Conservation (phyloP, 2,797 vertebrate species). For the Alectoris magna region DNA sequence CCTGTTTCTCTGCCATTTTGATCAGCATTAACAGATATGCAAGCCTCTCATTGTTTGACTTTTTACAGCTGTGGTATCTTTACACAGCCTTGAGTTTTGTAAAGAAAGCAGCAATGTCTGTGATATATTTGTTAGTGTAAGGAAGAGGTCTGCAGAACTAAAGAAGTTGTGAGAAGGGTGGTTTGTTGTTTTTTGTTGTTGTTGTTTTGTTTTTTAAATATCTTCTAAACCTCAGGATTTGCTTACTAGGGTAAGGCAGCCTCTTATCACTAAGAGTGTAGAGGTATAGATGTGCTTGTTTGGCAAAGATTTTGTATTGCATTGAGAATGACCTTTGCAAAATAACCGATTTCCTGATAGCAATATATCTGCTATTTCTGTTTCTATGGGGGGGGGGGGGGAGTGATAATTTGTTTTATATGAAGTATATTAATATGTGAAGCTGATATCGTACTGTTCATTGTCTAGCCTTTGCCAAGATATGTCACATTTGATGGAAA, state of each 20-base stretch:
- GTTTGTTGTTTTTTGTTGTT: too few species aligned
- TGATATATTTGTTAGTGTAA: neutral
- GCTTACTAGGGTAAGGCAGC: neutral
- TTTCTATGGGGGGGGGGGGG: neutral
- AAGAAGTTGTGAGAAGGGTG: neutral
- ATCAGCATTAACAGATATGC: neutral
- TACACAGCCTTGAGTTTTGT: neutral
- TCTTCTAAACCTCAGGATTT: neutral
- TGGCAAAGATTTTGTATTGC: fast-evolving
- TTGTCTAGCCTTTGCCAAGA: neutral
- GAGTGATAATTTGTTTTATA: neutral
- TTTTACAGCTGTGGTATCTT: neutral
- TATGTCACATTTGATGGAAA: neutral
- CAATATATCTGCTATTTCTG: neutral
- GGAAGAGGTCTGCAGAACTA: neutral
- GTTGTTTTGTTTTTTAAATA: neutral
- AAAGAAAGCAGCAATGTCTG: neutral
- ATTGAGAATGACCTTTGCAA: neutral
- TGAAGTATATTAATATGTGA: neutral
- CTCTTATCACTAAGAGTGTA: neutral
- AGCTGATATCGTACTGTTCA: neutral
- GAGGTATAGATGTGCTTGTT: neutral
- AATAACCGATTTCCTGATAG: neutral
- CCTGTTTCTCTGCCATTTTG: neutral
- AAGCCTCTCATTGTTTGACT: neutral